Evolutionary conservation across 2,888 invertebrate species (phyloP), one percentile per base, ranked within the genome.

Genomic region (Nemurella pictetii): DNA sequence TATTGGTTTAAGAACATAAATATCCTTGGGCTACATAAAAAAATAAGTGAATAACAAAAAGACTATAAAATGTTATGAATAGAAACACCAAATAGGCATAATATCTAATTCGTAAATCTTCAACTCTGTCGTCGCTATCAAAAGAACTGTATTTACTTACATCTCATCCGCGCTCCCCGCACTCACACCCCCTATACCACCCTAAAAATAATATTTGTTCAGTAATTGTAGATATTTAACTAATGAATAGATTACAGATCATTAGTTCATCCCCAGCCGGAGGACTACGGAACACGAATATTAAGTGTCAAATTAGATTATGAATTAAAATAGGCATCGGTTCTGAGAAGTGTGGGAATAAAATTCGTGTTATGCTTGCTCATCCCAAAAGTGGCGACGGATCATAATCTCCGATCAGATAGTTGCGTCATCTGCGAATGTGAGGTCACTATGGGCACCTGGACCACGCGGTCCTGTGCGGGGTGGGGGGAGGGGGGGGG

Each of bases 171-270:
- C n/a, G n/a, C n/a, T n/a, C n/a, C n/a, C n/a, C n/a, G n/a, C n/a
- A 20, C 12, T 15, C 20, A 12, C 20, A 55, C 55, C 55, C 55
- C 55, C 12, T 55, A 32, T 25, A 7, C 73, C 73, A 7, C 73
- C n/a, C 75, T 25, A 75, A 26, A 75, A 75, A 27, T 9, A 28
- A 78, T 30, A 30, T 78, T 78, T 78, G 30, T 29, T 29, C 20
- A 30, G 78, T 78, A 78, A 78, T 28, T n/a, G 78, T 30, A 78
- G 26, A 75, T 28, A 27, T 75, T 26, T 75, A 75, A 75, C 27
- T 30, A 29, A 15, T 78, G 78, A 78, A 78, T 78, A 78, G 78
- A 78, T 78, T 78, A 78, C n/a, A 15, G 20, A 29, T 78, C 28
- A 78, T 78, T 78, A 78, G 78, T 78, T 27, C 55, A 55, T 55